phyloP scores from a whole-genome alignment of 2,113 vertebrate species.

The Laticauda colubrina region DNA sequence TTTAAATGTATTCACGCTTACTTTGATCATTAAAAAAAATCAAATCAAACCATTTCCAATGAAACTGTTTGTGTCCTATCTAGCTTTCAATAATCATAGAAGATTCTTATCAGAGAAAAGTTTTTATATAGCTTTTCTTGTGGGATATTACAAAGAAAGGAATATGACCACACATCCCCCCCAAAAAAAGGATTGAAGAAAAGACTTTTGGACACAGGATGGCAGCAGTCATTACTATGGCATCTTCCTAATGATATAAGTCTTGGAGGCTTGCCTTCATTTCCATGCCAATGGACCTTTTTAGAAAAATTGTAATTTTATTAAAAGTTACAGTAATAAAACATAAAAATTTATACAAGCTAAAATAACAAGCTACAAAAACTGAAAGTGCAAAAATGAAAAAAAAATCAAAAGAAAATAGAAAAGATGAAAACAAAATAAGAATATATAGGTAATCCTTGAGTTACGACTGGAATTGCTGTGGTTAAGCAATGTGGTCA shows the following conservation, averaged over 20 bases:
- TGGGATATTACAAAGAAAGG: neutral
- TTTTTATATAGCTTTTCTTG: neutral
- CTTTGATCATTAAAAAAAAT: neutral
- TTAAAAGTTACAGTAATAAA: neutral
- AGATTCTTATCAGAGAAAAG: neutral
- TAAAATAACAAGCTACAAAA: neutral
- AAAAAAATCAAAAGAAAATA: neutral
- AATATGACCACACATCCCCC: neutral
- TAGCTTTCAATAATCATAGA: neutral
- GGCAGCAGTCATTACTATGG: neutral
- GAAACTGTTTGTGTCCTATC: neutral
- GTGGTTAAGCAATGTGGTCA: neutral
- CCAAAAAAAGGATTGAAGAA: neutral
- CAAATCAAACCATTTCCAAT: neutral
- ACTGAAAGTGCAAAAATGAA: neutral
- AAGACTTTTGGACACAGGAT: neutral
- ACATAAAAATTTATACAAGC: neutral
- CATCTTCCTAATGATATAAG: neutral
- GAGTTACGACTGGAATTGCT: neutral
- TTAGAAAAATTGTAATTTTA: neutral
- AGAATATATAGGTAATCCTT: neutral
- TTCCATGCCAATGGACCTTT: neutral
- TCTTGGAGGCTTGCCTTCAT: neutral
- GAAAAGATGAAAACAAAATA: neutral
- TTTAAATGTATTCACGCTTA: neutral